Evolutionary conservation across 2,113 vertebrate genomes (phyloP), one percentile per base, ranked within the genome.

Genomic region (Antigone vipio): DNA sequence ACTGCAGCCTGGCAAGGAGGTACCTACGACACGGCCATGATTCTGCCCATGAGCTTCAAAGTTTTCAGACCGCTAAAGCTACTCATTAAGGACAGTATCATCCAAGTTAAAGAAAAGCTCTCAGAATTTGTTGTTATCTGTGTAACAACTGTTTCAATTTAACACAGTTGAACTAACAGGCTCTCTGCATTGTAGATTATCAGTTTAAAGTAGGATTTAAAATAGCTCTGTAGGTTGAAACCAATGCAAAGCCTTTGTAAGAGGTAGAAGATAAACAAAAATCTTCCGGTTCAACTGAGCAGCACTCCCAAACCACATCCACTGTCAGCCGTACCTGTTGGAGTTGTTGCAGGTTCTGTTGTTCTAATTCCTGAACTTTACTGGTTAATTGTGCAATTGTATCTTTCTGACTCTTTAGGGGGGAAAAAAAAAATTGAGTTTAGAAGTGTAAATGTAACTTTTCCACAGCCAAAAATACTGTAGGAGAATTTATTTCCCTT

Each of bases 311-410:
- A 62, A 35, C 2, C 63, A 73, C 72, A 75, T 60, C 52, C 45
- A 35, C 78, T 56, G 73, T 30, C 79, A 7, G 42, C 44, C 64
- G 29, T 96, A 98, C 94, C 95, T 98, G 95, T 49, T 91, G 80
- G 89, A 98, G 97, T 73, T 98, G 97, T 47, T 98, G 95, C 80
- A 97, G 84, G 75, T 96, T 97, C 94, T 96, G 92, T 27, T 97
- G 94, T 29, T 97, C 93, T 47, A 97, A 72, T n/a, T 98, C 97
- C 67, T 98, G 96, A 94, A 98, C 71, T 92, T 97, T 97, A 76
- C 79, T 76, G 85, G 97, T 98, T 80, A 98, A 79, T 76, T 96
- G 96, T 89, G 97, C 82, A 68, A 98, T 97, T 95, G 98, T 98
- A 88, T 98, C 97, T 56, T 98, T 97, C 92, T 98, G 97, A 94